A percentile compares a stretch with the other conserved stretches of the same genome.
phyloP scores from a whole-genome alignment of 2,113 vertebrate species.

The Tichodroma muraria region DNA sequence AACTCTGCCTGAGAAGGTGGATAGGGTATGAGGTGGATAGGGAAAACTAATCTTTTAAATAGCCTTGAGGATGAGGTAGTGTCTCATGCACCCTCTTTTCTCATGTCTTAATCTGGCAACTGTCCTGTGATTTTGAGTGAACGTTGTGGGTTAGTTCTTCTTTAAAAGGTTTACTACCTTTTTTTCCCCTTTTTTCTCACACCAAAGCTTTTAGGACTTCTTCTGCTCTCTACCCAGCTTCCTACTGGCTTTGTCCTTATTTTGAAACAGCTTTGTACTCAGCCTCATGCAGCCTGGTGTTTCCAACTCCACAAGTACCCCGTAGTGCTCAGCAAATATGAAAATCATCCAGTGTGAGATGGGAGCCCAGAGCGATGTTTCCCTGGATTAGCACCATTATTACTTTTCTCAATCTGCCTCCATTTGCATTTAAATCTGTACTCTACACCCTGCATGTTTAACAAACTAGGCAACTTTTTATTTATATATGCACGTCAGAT shows the following conservation, averaged over 20 bases:
- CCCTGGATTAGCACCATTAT: slow-evolving; percentile 18
- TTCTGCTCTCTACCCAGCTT: background rate
- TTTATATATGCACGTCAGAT: background rate
- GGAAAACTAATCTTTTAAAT: background rate
- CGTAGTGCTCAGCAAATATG: background rate
- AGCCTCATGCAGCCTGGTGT: background rate
- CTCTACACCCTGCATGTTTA: background rate
- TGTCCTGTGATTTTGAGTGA: background rate
- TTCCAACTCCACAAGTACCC: slow-evolving; percentile 3
- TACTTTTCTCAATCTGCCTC: slow-evolving; percentile 17
- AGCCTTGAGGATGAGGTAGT: background rate
- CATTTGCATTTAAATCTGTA: slow-evolving; percentile 39
- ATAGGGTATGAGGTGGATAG: background rate
- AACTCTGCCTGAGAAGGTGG: background rate
- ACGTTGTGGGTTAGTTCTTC: background rate
- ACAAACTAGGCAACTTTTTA: background rate
- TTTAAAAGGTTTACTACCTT: background rate
- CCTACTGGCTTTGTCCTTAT: background rate
- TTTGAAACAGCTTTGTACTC: background rate
- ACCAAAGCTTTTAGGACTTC: background rate
- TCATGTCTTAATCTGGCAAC: background rate
- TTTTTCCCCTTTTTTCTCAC: background rate
- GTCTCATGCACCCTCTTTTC: background rate
- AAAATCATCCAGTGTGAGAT: slow-evolving; percentile 35
- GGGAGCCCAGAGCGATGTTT: slow-evolving; percentile 14